Evolutionary conservation across 2,888 invertebrate genomes (phyloP).

Genomic region (Dolichomitus sp.): DNA sequence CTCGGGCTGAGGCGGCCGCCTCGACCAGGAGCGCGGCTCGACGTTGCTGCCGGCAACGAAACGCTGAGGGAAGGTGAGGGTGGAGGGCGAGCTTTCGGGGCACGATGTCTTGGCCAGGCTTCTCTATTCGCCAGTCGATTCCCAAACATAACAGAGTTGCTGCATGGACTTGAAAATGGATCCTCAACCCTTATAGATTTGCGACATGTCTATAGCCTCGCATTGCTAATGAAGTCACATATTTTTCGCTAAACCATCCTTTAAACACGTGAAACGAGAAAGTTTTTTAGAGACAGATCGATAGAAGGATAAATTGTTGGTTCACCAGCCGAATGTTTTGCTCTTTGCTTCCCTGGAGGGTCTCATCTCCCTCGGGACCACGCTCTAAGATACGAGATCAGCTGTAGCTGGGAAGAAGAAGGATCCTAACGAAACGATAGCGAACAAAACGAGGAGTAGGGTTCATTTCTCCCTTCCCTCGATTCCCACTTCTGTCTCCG

Average conservation of each 20-base stretch:
- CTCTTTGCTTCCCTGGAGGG: constrained; percentile 32
- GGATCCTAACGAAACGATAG: constrained; percentile 58
- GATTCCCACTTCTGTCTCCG: constrained; percentile 62
- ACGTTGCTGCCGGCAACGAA: constrained; percentile 45
- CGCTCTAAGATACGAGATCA: constrained; percentile 71
- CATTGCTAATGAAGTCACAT: background rate
- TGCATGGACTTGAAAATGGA: constrained; percentile 1
- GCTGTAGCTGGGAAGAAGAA: constrained; percentile 64
- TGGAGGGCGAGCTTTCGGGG: constrained; percentile 22
- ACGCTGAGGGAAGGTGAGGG: constrained; percentile 38
- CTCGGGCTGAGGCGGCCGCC: constrained; percentile 53
- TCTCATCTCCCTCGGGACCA: constrained; percentile 73
- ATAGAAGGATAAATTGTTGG: constrained; percentile 76
- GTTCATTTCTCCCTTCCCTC: constrained; percentile 70
- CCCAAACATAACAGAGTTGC: constrained; percentile 5
- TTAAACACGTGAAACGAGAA: background rate
- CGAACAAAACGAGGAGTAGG: constrained; percentile 56
- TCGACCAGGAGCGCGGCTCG: constrained; percentile 55
- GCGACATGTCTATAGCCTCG: background rate
- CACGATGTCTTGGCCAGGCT: constrained; percentile 24
- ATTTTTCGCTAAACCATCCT: background rate
- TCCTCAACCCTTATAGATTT: background rate
- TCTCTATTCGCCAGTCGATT: constrained; percentile 6
- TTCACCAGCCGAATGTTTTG: constrained; percentile 63
- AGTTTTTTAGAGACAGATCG: constrained; percentile 33